These are phyloP conservation scores for Sebastes cheni DNA, from an alignment of 2,797 vertebrate species.

Conservation along the genomic window DNA sequence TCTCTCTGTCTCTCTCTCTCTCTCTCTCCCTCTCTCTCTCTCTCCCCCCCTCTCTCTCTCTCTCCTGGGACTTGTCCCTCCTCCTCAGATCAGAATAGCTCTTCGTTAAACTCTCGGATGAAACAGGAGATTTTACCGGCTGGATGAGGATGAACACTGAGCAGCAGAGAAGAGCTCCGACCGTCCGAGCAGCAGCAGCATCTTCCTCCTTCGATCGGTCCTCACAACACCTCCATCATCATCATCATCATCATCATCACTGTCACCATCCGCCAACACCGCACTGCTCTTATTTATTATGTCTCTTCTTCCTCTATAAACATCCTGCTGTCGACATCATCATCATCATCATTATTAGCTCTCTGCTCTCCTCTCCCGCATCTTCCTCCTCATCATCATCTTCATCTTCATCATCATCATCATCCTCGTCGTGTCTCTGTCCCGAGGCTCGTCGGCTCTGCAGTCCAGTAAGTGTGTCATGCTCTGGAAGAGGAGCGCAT, in stretches of 20 bases:
- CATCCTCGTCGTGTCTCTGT: not conserved
- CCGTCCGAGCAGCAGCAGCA: not conserved
- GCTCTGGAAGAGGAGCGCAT: conserved; percentile 35
- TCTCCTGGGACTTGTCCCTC: conserved; percentile 71
- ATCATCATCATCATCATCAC: conserved; percentile 18
- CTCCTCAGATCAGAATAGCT: conserved; percentile 77
- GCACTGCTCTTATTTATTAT: not conserved
- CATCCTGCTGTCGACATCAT: not conserved
- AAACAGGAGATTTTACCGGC: conserved; percentile 42
- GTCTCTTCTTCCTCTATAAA: not conserved
- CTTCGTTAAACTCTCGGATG: conserved; percentile 56
- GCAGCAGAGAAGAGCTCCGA: conserved; percentile 11
- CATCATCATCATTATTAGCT: not conserved
- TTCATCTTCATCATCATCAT: not conserved
- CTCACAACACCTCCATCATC: not conserved
- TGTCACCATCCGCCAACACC: conserved; percentile 1
- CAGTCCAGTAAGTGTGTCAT: conserved; percentile 63
- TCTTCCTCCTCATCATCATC: not conserved
- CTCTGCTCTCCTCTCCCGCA: not conserved
- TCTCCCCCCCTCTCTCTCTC: not conserved
- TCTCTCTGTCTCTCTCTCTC: not conserved
- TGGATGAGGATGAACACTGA: conserved; percentile 17
- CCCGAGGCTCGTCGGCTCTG: conserved; percentile 36
- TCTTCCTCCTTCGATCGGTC: conserved; percentile 6
- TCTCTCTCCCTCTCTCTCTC: not conserved